These are phyloP conservation scores for Gnathochromis pfefferi DNA, from an alignment of 2,113 vertebrate genomes.

Conservation along the genomic window DNA sequence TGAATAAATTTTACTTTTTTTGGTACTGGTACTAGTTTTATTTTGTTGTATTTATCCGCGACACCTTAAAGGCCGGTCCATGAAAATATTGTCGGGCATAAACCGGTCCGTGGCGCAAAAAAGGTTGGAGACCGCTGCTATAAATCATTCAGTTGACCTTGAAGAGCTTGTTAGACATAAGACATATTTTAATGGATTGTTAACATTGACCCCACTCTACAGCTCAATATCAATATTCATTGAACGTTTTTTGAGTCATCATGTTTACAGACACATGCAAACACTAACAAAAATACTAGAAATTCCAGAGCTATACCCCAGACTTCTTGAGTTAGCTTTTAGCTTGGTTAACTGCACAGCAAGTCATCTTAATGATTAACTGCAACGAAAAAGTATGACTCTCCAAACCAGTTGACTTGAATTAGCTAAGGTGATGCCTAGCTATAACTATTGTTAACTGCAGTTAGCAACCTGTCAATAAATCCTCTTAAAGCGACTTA, in stretches of 20 bases:
- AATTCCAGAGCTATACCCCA: neutral
- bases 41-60: too few species aligned
- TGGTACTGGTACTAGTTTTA: too few species aligned
- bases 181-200: neutral
- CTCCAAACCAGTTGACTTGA: neutral
- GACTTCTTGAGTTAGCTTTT: neutral
- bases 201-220: neutral
- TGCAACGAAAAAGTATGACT: neutral
- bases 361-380: neutral
- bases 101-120: too few species aligned
- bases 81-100: too few species aligned
- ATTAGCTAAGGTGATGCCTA: neutral
- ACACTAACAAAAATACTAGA: neutral
- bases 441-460: neutral
- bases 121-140: too few species aligned
- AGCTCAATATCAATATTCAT: neutral
- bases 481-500: neutral
- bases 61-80: too few species aligned
- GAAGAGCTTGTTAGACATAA: neutral
- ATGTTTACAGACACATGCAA: neutral
- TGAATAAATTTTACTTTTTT: too few species aligned
- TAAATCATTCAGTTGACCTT: neutral
- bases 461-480: neutral
- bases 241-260: neutral
- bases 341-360: neutral